These are phyloP conservation scores for Brachionus rubens DNA, from an alignment of 1,140 invertebrate genomes.

Conservation along the genomic window DNA sequence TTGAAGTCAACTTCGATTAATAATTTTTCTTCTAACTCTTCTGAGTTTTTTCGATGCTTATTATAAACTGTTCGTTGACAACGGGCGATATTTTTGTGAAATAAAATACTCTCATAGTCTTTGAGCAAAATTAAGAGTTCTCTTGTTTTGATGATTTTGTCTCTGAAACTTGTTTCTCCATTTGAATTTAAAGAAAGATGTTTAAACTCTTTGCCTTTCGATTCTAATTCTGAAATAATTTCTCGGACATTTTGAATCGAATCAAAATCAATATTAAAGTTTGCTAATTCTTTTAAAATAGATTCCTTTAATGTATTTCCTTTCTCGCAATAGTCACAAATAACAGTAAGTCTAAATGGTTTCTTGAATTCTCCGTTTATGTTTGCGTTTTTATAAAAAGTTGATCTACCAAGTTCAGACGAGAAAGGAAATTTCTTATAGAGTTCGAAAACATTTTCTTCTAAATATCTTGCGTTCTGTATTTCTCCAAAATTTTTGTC, in stretches of 20 bases:
- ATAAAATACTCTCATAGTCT: not conserved
- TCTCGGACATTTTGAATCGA: not conserved
- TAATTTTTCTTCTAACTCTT: not conserved
- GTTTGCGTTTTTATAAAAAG: conserved; percentile 5
- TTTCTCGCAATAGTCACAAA: conserved; percentile 25
- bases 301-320: not conserved
- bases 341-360: not conserved
- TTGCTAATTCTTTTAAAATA: not conserved
- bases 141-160: not conserved
- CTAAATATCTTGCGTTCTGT: conserved; percentile 22
- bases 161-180: not conserved
- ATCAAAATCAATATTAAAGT: not conserved
- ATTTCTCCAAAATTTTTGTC: not conserved
- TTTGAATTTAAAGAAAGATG: not conserved
- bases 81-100: conserved; percentile 31
- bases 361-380: conserved; percentile 6
- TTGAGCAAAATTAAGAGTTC: not conserved
- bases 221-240: not conserved
- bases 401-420: not conserved
- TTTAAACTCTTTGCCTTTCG: not conserved
- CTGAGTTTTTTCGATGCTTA: not conserved
- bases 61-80: conserved; percentile 16
- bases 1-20: conserved; percentile 28
- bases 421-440: conserved; percentile 13
- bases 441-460: not conserved